These are phyloP conservation scores for Psittacula cyanocephala DNA, from an alignment of 2,113 vertebrate genomes.

Conservation along the genomic window DNA sequence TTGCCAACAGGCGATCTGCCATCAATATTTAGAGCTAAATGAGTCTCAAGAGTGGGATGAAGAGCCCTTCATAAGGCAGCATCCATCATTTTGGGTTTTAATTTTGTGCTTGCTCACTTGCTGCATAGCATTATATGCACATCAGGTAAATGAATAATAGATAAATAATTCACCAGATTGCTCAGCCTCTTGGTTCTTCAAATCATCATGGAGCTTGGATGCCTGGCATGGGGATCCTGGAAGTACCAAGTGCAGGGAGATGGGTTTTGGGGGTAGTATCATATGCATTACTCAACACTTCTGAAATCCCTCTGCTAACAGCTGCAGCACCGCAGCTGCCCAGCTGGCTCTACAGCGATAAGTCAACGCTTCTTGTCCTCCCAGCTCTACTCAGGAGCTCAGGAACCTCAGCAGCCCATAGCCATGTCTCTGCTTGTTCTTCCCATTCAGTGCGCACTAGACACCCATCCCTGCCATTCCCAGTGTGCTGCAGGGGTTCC, in stretches of 20 bases:
- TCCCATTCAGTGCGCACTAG: not conserved
- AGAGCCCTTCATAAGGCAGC: slow-evolving; percentile 34
- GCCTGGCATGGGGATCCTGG: not conserved
- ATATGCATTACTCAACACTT: not conserved
- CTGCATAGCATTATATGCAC: not conserved
- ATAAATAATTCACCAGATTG: slow-evolving; percentile 36
- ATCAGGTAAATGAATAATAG: not conserved
- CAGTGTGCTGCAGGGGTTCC: not conserved
- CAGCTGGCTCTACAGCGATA: not conserved
- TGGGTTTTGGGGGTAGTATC: not conserved
- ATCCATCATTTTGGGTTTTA: slow-evolving; percentile 46
- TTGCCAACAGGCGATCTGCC: slow-evolving; percentile 13
- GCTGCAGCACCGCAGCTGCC: not conserved
- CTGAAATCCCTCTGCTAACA: not conserved
- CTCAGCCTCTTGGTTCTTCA: not conserved
- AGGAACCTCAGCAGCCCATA: not conserved
- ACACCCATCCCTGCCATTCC: not conserved
- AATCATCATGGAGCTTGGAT: not conserved
- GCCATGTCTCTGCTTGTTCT: not conserved
- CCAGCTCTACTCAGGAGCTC: not conserved
- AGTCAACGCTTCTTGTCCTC: not conserved
- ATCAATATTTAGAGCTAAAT: slow-evolving; percentile 55
- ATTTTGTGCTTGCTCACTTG: slow-evolving; percentile 28
- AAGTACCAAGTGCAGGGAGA: not conserved
- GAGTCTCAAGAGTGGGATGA: slow-evolving; percentile 54